Base-by-base conservation (phyloP, 1,140 invertebrate genomes). In the Anthonomus grandis region DNA sequence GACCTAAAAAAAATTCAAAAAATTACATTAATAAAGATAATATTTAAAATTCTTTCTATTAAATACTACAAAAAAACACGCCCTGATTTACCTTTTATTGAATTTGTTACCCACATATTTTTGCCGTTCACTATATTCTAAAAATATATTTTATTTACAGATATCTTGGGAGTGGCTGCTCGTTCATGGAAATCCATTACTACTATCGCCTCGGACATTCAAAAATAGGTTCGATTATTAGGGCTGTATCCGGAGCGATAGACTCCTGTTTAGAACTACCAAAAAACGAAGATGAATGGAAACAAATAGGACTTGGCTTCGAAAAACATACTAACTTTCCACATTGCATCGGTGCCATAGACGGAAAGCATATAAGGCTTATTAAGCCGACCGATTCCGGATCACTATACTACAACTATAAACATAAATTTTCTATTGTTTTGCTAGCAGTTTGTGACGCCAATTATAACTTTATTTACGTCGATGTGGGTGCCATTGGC, bases 311-410 rank as follows among this genome's bases (percentile, higher is more conserved):
- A n/a, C 6, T 5, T 2, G 15, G 9, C 21, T 73, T 68, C 54
- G 24, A 59, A 8, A 54, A 57, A 24, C 55, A 56, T 52, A 66
- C 68, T 45, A 66, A 73, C 66, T 69, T 74, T 41, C 70, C 72
- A 12, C 66, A 74, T 54, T 73, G 69, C 57, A 38, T 73, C 3
- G 70, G 66, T 25, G 66, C 70, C 13, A 52, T 72, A n/a, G 72
- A 71, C 48, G 75, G 74, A n/a, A 77, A 76, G 49, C 74, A 76
- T 52, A 60, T 76, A 23, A 58, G 66, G 57, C 66, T 77, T 37
- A 59, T 68, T 56, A 51, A 60, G 25, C 65, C 66, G 15, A 15
- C n/a, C 21, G 31, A 59, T 44, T 67, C 66, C 63, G 71, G 74
- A 52, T 71, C 67, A 9, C 56, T 65, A 4, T 65, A 60, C 59